Base-by-base conservation (phyloP, 2,113 vertebrate species). In the Merops nubicus region DNA sequence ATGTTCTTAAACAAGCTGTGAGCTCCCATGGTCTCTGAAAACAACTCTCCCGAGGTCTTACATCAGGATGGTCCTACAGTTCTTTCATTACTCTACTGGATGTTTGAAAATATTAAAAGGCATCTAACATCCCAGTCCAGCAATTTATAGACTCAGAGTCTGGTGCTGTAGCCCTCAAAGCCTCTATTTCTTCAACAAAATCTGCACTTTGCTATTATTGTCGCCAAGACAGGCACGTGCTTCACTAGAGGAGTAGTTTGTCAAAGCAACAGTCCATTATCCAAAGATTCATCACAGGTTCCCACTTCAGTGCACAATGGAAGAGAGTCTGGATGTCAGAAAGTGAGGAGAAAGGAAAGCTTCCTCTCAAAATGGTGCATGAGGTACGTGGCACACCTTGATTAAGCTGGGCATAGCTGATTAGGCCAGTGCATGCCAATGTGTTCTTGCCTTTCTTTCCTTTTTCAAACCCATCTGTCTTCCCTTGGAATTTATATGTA, bases 61-160 rank as follows among this genome's bases (percentile, higher is more conserved):
- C 53, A 93, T 88, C 91, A 92, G 96, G 93, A 68, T 75, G 93
- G 92, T 75, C 93, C 92, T 96, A n/a, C 93, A 95, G 92, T 81
- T 78, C 88, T 96, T 96, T 97, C 95, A 96, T 95, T 96, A 95
- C 92, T 96, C 93, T 89, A 60, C 92, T 91, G 96, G 95, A 96
- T 94, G 85, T 88, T 96, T 96, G 92, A 93, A 97, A 97, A 96
- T 96, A 95, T 96, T 97, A 96, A 97, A 96, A 97, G 93, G 95
- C 93, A 95, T 96, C 93, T 63, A 96, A 92, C 88, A 90, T 97
- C 93, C 93, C 96, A 93, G 88, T 78, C 90, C 90, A 81, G 93
- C 96, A 95, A 96, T 96, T 97, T 96, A 94, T 89, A 94, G 85
- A 74, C 83, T 91, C 60, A 9, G 65, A 85, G 53, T 12, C 93